Percentiles rank a stretch among this genome's conserved stretches.
Conservation (phyloP, 2,888 invertebrate species). For the Ptychoptera albimana region DNA sequence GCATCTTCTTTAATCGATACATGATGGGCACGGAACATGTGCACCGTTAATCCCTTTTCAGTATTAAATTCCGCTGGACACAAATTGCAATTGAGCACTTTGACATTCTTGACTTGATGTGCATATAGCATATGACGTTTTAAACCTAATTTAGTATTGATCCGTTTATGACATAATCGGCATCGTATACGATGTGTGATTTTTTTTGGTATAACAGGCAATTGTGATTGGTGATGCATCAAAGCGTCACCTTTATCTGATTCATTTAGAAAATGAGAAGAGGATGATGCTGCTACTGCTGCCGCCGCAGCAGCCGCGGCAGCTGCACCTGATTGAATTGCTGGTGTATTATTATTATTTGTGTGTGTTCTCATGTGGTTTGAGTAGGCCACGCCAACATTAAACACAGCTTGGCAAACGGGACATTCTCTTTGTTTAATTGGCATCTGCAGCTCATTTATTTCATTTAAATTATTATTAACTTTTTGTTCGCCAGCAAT, state of each 20-base stretch:
- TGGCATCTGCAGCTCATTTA: neutral
- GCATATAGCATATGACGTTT: slow-evolving; percentile 30
- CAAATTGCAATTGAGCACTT: slow-evolving; percentile 28
- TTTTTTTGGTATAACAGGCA: neutral
- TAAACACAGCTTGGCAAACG: slow-evolving; percentile 26
- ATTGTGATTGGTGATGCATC: neutral
- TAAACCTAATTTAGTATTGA: slow-evolving; percentile 29
- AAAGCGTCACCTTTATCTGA: neutral
- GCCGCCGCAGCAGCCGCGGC: neutral
- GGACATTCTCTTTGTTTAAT: slow-evolving; percentile 18
- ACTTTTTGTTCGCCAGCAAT: slow-evolving; percentile 6
- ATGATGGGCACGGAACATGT: slow-evolving; percentile 27
- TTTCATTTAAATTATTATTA: slow-evolving; percentile 12
- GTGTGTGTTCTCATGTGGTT: slow-evolving; percentile 30
- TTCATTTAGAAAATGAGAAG: neutral
- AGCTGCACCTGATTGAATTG: slow-evolving; percentile 4
- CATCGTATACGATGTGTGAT: slow-evolving; percentile 24
- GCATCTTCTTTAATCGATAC: slow-evolving; percentile 2
- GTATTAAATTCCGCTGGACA: slow-evolving; percentile 31
- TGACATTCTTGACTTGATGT: slow-evolving; percentile 28
- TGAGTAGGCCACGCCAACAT: slow-evolving; percentile 26
- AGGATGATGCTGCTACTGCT: neutral
- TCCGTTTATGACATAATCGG: slow-evolving; percentile 28
- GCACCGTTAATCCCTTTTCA: slow-evolving; percentile 30
- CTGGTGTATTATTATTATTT: slow-evolving; percentile 10